These are phyloP conservation scores for Ophion costatus DNA, from an alignment of 2,888 invertebrate genomes.

Conservation along the genomic window DNA sequence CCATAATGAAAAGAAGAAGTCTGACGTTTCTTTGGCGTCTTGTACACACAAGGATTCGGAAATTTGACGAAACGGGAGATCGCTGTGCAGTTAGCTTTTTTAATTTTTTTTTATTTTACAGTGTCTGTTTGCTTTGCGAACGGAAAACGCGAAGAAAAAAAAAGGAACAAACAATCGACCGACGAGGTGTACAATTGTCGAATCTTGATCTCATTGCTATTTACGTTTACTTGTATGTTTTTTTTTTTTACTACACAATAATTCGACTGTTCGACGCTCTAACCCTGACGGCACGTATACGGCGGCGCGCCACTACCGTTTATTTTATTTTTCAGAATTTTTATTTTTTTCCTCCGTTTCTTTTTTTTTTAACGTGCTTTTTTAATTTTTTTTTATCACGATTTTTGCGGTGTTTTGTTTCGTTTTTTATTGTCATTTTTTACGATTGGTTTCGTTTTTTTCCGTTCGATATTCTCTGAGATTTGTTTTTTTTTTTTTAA, in stretches of 20 bases:
- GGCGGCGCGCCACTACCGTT: not conserved
- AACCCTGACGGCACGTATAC: too few relatives aligned
- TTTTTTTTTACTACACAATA: constrained; percentile 31
- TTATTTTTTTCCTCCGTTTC: constrained; percentile 6
- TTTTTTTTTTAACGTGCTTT: not conserved
- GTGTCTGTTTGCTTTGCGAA: constrained; percentile 40
- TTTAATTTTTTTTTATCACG: not conserved
- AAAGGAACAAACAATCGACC: constrained; percentile 52
- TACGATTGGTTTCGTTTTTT: not conserved
- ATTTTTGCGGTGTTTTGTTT: not conserved
- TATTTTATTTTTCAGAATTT: not conserved
- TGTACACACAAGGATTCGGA: not conserved
- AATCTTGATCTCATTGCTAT: constrained; percentile 82
- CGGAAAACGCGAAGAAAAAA: constrained; percentile 32
- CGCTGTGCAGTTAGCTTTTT: constrained; percentile 11
- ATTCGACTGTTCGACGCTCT: not conserved
- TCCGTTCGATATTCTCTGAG: too few relatives aligned
- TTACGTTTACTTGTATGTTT: constrained; percentile 73
- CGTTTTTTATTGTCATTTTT: not conserved
- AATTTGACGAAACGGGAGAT: constrained; percentile 17
- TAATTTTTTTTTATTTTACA: constrained; percentile 31
- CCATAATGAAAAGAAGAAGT: constrained; percentile 43
- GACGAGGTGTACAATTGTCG: constrained; percentile 75
- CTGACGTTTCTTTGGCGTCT: constrained; percentile 30
- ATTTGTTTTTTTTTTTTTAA: too few relatives aligned